phyloP scores from a whole-genome alignment of 2,888 invertebrate species.

The Pedicia rivosa region DNA sequence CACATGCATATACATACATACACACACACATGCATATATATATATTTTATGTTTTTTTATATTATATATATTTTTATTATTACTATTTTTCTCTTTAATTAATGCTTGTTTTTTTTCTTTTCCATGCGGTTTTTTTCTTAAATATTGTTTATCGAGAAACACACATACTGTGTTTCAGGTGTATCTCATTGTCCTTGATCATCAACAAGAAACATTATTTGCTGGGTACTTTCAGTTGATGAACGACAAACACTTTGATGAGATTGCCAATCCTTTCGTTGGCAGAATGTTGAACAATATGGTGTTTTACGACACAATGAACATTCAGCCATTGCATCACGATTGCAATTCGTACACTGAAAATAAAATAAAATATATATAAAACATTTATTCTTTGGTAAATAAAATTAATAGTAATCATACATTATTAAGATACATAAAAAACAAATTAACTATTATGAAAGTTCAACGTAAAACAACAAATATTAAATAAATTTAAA shows the following conservation, averaged over 20 bases:
- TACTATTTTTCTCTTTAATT: no score
- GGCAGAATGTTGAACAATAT: conserved; percentile 81
- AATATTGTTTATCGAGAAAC: conserved; percentile 1
- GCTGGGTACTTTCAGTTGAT: conserved; percentile 52
- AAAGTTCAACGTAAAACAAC: no score
- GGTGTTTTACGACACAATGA: conserved; percentile 73
- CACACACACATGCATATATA: no score
- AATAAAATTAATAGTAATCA: neutral
- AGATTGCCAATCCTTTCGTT: conserved; percentile 76
- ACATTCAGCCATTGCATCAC: conserved; percentile 76
- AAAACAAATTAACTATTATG: neutral
- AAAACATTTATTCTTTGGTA: no score
- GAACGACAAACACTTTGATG: conserved; percentile 75
- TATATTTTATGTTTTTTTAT: no score
- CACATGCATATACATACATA: no score
- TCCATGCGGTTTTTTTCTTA: conserved; percentile 2
- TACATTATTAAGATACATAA: neutral
- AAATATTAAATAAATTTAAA: no score
- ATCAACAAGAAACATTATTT: conserved; percentile 76
- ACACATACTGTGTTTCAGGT: conserved; percentile 4
- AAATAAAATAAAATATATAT: conserved; percentile 19
- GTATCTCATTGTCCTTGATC: conserved; percentile 32
- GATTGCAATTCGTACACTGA: conserved; percentile 78
- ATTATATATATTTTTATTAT: no score
- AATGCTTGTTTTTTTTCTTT: no score